phyloP scores from a whole-genome alignment of 2,113 vertebrate species.

The Colinus virginianus region DNA sequence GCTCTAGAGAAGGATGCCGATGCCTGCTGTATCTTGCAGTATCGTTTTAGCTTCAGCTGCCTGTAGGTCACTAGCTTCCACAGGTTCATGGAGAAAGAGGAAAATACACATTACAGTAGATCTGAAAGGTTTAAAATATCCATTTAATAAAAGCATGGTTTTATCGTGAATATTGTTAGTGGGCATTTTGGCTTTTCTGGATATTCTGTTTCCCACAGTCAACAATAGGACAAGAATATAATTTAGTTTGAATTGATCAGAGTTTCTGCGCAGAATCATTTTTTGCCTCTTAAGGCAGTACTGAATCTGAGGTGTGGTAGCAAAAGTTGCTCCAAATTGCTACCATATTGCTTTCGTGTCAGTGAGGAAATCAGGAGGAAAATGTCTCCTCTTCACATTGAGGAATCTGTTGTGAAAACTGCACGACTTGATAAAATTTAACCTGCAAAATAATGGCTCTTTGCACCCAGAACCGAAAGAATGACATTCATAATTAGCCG shows the following conservation, averaged over 20 bases:
- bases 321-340: neutral
- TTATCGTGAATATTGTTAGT: neutral
- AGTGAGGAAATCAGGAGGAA: neutral
- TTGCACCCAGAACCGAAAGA: neutral
- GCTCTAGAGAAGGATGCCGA: neutral
- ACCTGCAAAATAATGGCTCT: accelerated
- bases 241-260: neutral
- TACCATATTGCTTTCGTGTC: neutral
- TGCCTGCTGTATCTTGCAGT: neutral
- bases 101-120: neutral
- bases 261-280: neutral
- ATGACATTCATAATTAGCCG: neutral
- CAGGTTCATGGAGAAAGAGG: neutral
- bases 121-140: neutral
- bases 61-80: neutral
- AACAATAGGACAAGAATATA: neutral
- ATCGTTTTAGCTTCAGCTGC: neutral
- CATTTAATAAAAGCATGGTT: neutral
- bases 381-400: neutral
- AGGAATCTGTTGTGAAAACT: neutral
- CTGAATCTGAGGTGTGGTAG: neutral
- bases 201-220: neutral
- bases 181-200: neutral
- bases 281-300: neutral
- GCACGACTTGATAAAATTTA: neutral